Conservation (phyloP, 2,797 vertebrate genomes). For the Onychomys leucogaster region DNA sequence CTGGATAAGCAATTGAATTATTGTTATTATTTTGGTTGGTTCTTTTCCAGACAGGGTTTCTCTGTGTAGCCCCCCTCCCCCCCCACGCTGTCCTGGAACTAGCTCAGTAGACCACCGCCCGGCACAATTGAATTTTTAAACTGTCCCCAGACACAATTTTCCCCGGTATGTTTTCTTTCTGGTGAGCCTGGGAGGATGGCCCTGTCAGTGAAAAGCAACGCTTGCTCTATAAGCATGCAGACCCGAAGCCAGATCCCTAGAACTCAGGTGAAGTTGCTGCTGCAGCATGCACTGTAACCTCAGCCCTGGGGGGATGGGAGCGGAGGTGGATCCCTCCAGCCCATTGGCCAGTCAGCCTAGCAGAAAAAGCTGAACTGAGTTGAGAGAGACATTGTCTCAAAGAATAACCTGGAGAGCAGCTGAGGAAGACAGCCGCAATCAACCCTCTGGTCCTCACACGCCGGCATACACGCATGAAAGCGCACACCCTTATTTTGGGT, state of each 20-base stretch:
- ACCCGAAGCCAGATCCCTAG: not conserved
- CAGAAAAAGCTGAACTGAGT: not conserved
- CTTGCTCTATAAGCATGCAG: not conserved
- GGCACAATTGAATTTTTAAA: not conserved
- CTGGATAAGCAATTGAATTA: not conserved
- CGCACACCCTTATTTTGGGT: not conserved
- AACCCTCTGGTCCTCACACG: not conserved
- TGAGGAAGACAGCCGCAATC: not conserved
- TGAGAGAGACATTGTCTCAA: not conserved
- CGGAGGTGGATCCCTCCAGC: not conserved
- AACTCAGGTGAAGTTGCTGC: not conserved
- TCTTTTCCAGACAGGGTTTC: not conserved
- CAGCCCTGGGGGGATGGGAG: not conserved
- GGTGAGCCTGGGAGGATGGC: not conserved
- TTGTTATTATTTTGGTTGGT: not conserved
- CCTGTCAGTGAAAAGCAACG: not conserved
- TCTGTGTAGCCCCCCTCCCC: not conserved
- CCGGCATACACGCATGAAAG: not conserved
- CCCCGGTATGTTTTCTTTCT: not conserved
- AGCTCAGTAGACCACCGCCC: not conserved
- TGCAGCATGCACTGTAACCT: not conserved
- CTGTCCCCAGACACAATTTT: not conserved
- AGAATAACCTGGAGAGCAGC: not conserved
- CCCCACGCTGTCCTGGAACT: not conserved
- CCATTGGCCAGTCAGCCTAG: not conserved